Conservation (phyloP, 2,113 vertebrate species). For the Rhadina sibilatrix region DNA sequence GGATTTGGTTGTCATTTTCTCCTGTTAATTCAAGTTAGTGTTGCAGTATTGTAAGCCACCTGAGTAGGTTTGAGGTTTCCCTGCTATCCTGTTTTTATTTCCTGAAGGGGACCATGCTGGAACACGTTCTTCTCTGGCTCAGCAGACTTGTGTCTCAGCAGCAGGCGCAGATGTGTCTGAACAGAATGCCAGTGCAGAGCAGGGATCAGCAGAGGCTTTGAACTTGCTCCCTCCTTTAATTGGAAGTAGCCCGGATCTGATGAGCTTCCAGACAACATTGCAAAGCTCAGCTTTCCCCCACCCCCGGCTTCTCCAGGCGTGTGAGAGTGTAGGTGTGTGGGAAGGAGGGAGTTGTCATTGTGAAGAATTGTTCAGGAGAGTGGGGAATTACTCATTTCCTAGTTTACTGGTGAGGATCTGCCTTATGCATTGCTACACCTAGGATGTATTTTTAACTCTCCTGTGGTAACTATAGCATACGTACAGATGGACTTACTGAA, state of each 20-base stretch:
- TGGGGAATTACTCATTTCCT: constrained; percentile 35
- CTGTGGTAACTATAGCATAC: not conserved
- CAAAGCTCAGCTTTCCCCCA: constrained; percentile 35
- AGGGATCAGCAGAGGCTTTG: constrained; percentile 9
- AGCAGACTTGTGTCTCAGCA: not conserved
- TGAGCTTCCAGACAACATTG: constrained; percentile 25
- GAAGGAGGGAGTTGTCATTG: constrained; percentile 46
- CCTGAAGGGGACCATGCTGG: not conserved
- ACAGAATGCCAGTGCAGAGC: not conserved
- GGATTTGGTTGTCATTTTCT: not conserved
- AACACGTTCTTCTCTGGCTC: not conserved
- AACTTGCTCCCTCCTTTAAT: constrained; percentile 4
- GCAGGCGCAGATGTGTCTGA: not conserved
- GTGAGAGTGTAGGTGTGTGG: constrained; percentile 1
- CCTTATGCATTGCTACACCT: constrained; percentile 29
- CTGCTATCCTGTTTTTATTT: not conserved
- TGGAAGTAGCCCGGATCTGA: not conserved
- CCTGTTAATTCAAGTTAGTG: not conserved
- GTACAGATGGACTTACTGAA: not conserved
- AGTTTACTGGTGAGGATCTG: constrained; percentile 9
- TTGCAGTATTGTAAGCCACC: not conserved
- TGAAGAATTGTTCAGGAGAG: constrained; percentile 27
- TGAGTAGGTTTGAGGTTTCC: not conserved
- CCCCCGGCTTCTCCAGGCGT: not conserved
- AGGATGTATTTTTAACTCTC: constrained; percentile 35